These are phyloP conservation scores for Conus canariensis DNA, from an alignment of 2,888 invertebrate species.

Conservation along the genomic window DNA sequence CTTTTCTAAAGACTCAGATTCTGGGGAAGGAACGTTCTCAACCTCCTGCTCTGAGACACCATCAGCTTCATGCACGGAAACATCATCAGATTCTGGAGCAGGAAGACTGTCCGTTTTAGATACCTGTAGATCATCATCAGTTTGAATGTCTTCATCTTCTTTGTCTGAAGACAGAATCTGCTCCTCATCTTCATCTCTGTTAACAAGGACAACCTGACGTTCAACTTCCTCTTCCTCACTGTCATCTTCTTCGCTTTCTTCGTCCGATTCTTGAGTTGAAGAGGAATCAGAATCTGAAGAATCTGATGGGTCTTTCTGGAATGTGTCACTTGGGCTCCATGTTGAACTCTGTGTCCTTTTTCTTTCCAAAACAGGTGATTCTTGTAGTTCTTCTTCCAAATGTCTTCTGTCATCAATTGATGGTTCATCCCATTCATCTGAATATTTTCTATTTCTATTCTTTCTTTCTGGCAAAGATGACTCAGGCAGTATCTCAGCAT, in stretches of 20 bases:
- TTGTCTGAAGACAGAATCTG: constrained; percentile 45
- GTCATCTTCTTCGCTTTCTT: neutral
- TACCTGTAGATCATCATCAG: constrained; percentile 46
- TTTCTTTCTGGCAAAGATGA: neutral
- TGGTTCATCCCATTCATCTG: constrained; percentile 16
- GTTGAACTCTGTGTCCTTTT: constrained; percentile 2
- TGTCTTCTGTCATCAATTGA: neutral
- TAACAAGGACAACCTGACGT: constrained; percentile 19
- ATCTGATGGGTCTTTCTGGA: constrained; percentile 44
- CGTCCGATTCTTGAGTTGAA: constrained; percentile 50
- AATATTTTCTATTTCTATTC: neutral
- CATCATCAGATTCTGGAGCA: constrained; percentile 27
- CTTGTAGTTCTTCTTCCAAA: neutral
- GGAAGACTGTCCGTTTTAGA: constrained; percentile 46
- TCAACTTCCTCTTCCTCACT: constrained; percentile 7
- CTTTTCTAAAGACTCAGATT: neutral
- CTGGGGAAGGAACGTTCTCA: neutral
- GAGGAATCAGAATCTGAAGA: constrained; percentile 48
- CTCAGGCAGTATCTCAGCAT: neutral
- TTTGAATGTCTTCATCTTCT: constrained; percentile 47
- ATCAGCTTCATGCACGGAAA: constrained; percentile 41
- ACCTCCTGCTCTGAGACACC: neutral
- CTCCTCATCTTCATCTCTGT: constrained; percentile 21
- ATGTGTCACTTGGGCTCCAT: constrained; percentile 35
- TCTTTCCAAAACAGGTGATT: neutral